These are phyloP conservation scores for Porites cylindrica DNA, from an alignment of 92 coral and sea anemone species.

Conservation along the genomic window DNA sequence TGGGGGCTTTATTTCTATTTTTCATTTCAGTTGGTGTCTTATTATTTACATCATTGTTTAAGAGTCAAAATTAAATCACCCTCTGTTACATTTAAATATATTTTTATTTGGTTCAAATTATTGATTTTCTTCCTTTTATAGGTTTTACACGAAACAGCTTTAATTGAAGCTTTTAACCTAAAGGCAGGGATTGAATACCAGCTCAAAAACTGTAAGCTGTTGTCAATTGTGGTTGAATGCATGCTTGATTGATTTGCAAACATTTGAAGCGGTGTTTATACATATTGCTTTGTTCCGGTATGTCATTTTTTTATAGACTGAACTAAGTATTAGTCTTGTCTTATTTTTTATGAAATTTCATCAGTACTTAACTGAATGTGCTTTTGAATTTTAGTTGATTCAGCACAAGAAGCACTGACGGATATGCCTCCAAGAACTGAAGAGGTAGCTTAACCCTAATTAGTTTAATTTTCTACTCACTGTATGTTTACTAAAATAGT, in stretches of 20 bases:
- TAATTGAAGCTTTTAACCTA: constrained; percentile 97
- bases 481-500: too few species aligned
- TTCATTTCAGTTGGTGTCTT: too few species aligned
- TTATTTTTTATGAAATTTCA: too few species aligned
- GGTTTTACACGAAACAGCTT: constrained; percentile 97
- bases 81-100: too few species aligned
- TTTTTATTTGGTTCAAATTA: too few species aligned
- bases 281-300: too few species aligned
- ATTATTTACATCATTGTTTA: too few species aligned
- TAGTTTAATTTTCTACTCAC: not conserved
- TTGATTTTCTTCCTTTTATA: not conserved
- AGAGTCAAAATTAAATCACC: too few species aligned
- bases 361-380: not conserved
- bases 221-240: not conserved
- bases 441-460: constrained; percentile 60
- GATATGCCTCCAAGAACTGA: constrained; percentile 99
- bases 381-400: constrained; percentile 73
- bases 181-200: constrained; percentile 98
- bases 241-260: not conserved
- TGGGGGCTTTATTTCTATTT: too few species aligned
- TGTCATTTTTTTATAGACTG: too few species aligned
- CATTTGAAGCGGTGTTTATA: not conserved
- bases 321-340: too few species aligned
- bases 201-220: constrained; percentile 93
- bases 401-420: constrained; percentile 98